Conservation (phyloP, 1,140 invertebrate genomes). For the Pseudomyrmex cubaensis region DNA sequence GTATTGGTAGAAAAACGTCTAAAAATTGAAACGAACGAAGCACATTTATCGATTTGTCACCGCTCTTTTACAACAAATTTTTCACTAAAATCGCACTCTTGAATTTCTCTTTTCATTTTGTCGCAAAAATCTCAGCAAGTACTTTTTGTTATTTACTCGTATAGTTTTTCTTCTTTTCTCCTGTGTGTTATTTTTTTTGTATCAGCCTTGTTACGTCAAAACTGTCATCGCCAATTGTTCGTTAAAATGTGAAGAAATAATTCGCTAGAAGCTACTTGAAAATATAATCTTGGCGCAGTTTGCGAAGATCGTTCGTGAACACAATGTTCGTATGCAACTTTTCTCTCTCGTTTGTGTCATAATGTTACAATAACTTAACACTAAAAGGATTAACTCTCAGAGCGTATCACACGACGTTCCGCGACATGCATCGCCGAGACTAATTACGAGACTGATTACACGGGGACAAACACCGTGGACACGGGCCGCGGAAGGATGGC, state of each 20-base stretch:
- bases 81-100: not conserved
- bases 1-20: not conserved
- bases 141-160: not conserved
- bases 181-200: not conserved
- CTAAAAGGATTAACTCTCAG: slow-evolving; percentile 31
- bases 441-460: slow-evolving; percentile 83
- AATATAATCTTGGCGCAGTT: not conserved
- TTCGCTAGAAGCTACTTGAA: not conserved
- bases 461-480: slow-evolving; percentile 66
- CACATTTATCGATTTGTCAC: slow-evolving; percentile 29
- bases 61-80: slow-evolving; percentile 18
- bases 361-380: slow-evolving; percentile 24
- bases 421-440: slow-evolving; percentile 64
- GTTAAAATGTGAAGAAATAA: not conserved
- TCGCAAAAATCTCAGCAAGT: not conserved
- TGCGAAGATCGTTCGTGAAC: not conserved
- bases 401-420: slow-evolving; percentile 44
- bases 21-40: not conserved
- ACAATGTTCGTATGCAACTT: not conserved
- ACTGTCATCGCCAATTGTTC: not conserved
- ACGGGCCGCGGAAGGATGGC: slow-evolving; percentile 54
- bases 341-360: not conserved
- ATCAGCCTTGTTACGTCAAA: not conserved
- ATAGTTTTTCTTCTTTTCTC: not conserved
- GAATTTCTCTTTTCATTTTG: not conserved